Base-by-base conservation (phyloP, 2,113 vertebrate species). In the Dunckerocampus dactyliophorus region DNA sequence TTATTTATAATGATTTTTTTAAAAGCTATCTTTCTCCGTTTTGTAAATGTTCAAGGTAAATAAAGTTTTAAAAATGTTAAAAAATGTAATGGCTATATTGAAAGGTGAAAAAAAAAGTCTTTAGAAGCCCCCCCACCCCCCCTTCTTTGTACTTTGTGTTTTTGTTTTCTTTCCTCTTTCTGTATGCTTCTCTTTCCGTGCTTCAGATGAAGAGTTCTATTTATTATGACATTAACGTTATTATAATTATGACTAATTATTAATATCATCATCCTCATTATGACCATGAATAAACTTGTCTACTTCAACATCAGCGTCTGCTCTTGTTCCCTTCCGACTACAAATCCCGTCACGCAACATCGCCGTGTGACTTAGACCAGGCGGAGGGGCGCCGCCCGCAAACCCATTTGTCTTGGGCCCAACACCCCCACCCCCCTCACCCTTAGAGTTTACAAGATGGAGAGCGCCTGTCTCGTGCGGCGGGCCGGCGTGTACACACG, bases 1-100 rank as follows among this genome's bases (percentile, higher is more conserved):
- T 89, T 88, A 90, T 89, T 90, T 90, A 88, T 91, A 91, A 89
- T 80, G 84, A 85, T 89, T 91, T 91, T 88, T 86, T 79, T 74
- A 80, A 28, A 28, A 84, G 85, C 82, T 87, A 39, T 39, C 84
- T 89, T 84, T 88, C 82, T 89, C 86, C 82, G 88, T 91, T 85
- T 91, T 91, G 88, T 91, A 90, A 90, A 89, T 89, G 87, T 88
- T 90, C 83, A 79, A 82, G 84, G 87, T 82, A 83, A 88, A 88
- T 89, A 85, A 88, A 88, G 80, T 88, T 83, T 83, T 76, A 82
- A 88, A 87, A 88, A 87, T 75, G 73, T 83, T 82, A 79, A 88
- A 82, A 87, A 88, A 84, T 67, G 71, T 81, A 84, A 87, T 84
- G 75, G 84, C 78, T 88, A 87, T 89, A 88, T 85, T 85, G 80